Evolutionary conservation across 2,797 vertebrate genomes (phyloP), one percentile per base, ranked within the genome.

Genomic region (Tolypeutes matacus): DNA sequence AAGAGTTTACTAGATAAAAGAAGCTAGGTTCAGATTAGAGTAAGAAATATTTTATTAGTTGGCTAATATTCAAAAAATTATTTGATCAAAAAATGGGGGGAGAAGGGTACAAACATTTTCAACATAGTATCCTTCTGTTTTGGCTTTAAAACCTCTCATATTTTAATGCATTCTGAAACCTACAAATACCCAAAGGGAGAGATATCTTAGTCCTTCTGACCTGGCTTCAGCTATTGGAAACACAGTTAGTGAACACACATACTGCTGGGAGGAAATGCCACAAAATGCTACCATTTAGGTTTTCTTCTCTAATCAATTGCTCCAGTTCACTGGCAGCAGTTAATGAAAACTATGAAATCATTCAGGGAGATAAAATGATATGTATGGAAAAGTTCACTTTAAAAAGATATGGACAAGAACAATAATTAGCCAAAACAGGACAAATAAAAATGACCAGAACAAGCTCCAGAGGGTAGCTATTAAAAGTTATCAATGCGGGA

Each of bases 301-400:
- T 96, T 96, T 93, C 96, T 46, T 89, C 56, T 96, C 81, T 91
- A 86, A 96, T 96, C 95, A 91, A 92, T 84, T 96, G 95, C 94
- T 96, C 94, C 0, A 42, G 89, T 69, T 97, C 93, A 94, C 36
- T 93, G 96, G 95, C 69, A 97, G 72, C 91, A 97, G 80, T 95
- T 97, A 97, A 97, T 25, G 95, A 84, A 91, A 93, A 93, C 7
- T 92, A 69, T 39, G 84, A 84, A 97, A 89, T 87, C 84, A 94
- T 77, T 95, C 95, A 92, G 1, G 21, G 80, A 97, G 60, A 96
- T 96, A 96, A 94, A 94, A 97, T 46, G 60, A 93, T 77, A 95
- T 39, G 97, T 96, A 97, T 77, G 80, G 51, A 60, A 97, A 97
- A 94, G 49, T 62, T 96, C 62, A 86, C 56, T 96, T 89, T 70